A percentile compares a stretch with the other conserved stretches of the same genome.
Conservation (phyloP, 2,113 vertebrate genomes). For the Equus quagga region DNA sequence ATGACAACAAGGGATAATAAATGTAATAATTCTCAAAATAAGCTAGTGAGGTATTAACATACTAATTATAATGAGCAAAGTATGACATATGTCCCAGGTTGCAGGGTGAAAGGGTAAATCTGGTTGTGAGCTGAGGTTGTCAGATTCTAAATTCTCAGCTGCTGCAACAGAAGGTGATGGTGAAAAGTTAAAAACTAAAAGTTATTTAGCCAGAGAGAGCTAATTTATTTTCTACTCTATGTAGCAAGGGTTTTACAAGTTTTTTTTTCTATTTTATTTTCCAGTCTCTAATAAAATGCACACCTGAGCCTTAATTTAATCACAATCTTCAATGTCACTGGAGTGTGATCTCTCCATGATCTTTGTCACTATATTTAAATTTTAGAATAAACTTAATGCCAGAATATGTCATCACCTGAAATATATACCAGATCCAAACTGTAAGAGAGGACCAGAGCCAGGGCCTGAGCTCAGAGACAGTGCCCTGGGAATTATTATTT, state of each 20-base stretch:
- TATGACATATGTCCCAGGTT: neutral
- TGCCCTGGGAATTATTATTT: neutral
- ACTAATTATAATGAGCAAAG: neutral
- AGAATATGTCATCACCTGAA: neutral
- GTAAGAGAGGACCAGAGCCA: neutral
- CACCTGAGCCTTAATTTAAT: neutral
- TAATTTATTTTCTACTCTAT: neutral
- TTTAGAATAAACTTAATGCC: neutral
- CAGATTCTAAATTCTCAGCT: neutral
- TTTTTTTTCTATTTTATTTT: neutral
- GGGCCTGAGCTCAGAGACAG: neutral
- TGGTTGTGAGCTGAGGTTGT: neutral
- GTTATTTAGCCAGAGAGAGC: neutral
- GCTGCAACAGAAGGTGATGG: neutral
- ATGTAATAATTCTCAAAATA: neutral
- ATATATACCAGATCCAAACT: neutral
- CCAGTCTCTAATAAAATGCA: neutral
- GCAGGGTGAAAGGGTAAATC: neutral
- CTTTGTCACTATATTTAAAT: neutral
- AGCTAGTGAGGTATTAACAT: neutral
- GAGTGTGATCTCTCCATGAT: neutral
- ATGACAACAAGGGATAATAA: neutral
- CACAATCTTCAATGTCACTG: neutral
- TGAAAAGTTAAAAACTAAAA: neutral
- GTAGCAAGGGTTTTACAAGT: neutral